Percentiles rank a stretch among this genome's conserved stretches.
phyloP scores from a whole-genome alignment of 2,113 vertebrate species.

The Burhinus bistriatus region DNA sequence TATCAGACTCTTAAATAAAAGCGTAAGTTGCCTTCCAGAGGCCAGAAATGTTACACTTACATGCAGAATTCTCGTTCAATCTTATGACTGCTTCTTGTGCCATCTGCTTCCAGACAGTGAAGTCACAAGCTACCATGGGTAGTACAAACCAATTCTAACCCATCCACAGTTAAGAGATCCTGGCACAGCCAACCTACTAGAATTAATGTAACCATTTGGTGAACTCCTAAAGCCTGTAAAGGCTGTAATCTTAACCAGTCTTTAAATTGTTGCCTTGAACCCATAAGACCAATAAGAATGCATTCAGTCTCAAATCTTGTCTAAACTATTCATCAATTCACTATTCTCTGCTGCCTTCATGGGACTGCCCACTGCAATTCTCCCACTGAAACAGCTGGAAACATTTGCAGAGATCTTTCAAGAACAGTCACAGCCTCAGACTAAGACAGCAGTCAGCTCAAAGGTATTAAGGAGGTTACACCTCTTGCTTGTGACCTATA shows the following conservation, averaged over 20 bases:
- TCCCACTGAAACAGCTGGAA: not conserved
- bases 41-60: not conserved
- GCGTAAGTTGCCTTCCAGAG: not conserved
- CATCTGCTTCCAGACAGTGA: not conserved
- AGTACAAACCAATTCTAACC: not conserved
- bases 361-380: not conserved
- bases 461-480: not conserved
- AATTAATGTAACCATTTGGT: not conserved
- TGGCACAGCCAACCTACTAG: not conserved
- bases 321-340: not conserved
- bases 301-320: not conserved
- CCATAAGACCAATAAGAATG: not conserved
- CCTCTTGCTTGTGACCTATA: not conserved
- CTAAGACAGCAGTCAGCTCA: not conserved
- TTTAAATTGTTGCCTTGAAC: not conserved
- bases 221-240: not conserved
- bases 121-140: not conserved
- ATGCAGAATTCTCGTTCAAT: not conserved
- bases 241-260: not conserved
- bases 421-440: not conserved
- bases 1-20: not conserved
- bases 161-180: not conserved
- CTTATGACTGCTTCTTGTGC: not conserved
- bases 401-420: not conserved
- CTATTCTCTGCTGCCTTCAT: not conserved